Evolutionary conservation across 2,888 invertebrate genomes (phyloP).

Genomic region (Stomorhina lunata): DNA sequence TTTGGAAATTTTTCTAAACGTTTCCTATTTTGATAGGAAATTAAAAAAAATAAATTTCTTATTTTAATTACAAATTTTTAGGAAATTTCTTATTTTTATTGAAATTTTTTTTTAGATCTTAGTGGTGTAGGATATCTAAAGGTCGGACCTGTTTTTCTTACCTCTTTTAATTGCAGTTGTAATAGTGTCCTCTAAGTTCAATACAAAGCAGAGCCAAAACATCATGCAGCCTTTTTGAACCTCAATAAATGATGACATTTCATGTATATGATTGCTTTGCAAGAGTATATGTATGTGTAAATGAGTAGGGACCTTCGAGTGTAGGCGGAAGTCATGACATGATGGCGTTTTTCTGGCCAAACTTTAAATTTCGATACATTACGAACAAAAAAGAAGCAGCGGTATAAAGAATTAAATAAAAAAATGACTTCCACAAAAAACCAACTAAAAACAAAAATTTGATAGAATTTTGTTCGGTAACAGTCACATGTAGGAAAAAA

Average conservation of each 20-base stretch:
- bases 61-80: too few relatives aligned
- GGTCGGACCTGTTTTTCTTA: too few relatives aligned
- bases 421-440: background rate
- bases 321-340: conserved; percentile 35
- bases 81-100: background rate
- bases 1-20: too few relatives aligned
- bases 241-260: background rate
- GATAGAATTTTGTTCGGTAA: conserved; percentile 32
- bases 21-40: too few relatives aligned
- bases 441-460: conserved; percentile 22
- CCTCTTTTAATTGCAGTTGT: too few relatives aligned
- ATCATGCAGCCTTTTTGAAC: conserved; percentile 10
- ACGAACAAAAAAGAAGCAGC: background rate
- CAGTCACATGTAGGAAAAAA: conserved; percentile 14
- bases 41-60: too few relatives aligned
- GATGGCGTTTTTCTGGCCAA: conserved; percentile 41
- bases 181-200: background rate
- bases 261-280: too few relatives aligned
- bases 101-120: too few relatives aligned
- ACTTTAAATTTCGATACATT: conserved; percentile 7
- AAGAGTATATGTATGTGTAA: background rate
- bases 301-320: background rate
- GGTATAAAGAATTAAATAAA: background rate
- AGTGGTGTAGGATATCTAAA: too few relatives aligned
- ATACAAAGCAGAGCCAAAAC: conserved; percentile 7